Conservation (phyloP, 2,113 vertebrate species). For the Agelaius phoeniceus region DNA sequence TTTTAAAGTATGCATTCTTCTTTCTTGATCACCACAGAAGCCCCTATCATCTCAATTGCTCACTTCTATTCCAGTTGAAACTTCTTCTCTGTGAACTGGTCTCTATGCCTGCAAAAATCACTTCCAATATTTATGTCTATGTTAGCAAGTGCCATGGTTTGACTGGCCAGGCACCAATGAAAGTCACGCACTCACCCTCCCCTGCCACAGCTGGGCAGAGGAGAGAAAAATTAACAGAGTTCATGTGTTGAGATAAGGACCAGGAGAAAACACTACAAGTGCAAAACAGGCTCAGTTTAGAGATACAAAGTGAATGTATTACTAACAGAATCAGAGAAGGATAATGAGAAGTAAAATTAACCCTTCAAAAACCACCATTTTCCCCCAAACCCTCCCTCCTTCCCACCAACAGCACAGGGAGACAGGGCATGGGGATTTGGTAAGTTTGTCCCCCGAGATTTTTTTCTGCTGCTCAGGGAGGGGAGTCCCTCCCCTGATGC, state of each 20-base stretch:
- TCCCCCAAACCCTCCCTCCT: not conserved
- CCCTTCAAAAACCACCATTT: not conserved
- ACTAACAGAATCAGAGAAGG: not conserved
- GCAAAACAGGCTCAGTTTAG: not conserved
- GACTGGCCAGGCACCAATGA: not conserved
- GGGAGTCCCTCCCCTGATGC: not conserved
- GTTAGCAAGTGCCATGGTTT: not conserved
- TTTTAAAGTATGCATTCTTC: not conserved
- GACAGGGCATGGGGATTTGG: not conserved
- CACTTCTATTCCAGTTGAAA: not conserved
- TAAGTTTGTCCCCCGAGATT: accelerated
- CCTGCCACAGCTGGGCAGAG: not conserved
- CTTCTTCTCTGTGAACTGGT: not conserved
- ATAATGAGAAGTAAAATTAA: not conserved
- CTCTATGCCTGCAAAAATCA: not conserved
- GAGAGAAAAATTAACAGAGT: not conserved
- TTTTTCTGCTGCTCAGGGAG: not conserved
- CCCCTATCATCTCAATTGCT: not conserved
- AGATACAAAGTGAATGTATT: not conserved
- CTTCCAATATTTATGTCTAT: accelerated
- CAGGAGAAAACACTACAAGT: not conserved
- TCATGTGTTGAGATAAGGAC: not conserved
- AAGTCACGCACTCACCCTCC: not conserved
- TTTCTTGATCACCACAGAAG: not conserved
- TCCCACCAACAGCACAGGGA: not conserved